Conservation (phyloP, 2,797 vertebrate species). For the Lacerta viridis region DNA sequence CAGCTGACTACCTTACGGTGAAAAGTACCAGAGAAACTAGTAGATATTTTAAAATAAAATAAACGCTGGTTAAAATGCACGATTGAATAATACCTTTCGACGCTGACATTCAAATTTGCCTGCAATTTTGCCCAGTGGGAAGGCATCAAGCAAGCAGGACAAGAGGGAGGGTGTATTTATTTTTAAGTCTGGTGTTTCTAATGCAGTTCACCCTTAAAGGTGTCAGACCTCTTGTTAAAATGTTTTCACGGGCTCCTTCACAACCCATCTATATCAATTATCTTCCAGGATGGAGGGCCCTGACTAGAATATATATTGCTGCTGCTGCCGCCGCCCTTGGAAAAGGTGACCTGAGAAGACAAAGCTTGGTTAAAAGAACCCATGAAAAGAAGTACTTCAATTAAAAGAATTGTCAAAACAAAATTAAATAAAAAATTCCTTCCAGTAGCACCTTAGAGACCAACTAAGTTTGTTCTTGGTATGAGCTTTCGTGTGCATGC, state of each 20-base stretch:
- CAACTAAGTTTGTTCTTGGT: too few species aligned
- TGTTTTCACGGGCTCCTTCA: neutral
- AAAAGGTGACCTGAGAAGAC: neutral
- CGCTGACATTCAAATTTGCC: neutral
- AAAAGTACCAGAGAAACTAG: neutral
- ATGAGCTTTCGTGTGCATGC: too few species aligned
- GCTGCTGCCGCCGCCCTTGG: neutral
- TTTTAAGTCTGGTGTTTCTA: neutral
- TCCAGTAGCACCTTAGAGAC: too few species aligned
- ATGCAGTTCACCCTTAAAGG: neutral
- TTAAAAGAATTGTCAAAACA: neutral
- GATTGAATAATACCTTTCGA: neutral
- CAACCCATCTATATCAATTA: neutral
- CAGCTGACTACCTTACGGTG: neutral
- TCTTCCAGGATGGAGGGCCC: neutral
- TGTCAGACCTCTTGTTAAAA: neutral
- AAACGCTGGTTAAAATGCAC: neutral
- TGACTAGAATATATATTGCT: neutral
- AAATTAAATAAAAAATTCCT: too few species aligned
- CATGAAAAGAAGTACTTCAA: neutral
- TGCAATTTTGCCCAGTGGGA: neutral
- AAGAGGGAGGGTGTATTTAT: neutral
- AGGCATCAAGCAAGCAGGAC: neutral
- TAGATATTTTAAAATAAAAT: neutral
- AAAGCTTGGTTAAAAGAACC: too few species aligned